phyloP scores from a whole-genome alignment of 2,888 invertebrate genomes.

The Crematogaster levior region DNA sequence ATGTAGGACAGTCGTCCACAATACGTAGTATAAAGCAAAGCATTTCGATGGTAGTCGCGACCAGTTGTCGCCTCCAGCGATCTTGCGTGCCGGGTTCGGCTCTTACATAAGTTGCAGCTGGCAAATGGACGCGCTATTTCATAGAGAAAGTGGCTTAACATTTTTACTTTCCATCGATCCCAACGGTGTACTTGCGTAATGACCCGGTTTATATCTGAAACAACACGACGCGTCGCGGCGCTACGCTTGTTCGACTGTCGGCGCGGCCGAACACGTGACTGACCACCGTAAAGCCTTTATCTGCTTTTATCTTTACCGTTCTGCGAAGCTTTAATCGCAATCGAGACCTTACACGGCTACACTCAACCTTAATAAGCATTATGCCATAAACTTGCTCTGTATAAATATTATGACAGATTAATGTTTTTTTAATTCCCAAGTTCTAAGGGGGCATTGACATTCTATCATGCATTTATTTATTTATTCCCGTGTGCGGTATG shows the following conservation, averaged over 20 bases:
- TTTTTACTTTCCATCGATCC: slow-evolving; percentile 83
- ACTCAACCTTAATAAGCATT: slow-evolving; percentile 11
- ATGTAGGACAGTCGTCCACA: slow-evolving; percentile 6
- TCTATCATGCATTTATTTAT: not conserved
- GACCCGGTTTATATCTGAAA: slow-evolving; percentile 75
- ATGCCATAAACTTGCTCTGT: not conserved
- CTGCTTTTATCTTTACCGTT: not conserved
- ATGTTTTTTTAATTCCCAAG: not conserved
- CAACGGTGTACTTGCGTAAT: slow-evolving; percentile 74
- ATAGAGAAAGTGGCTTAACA: slow-evolving; percentile 85
- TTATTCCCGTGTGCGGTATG: not conserved
- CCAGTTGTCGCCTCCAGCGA: slow-evolving; percentile 53
- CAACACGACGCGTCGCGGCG: slow-evolving; percentile 64
- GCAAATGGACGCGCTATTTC: slow-evolving; percentile 82
- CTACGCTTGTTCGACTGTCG: slow-evolving; percentile 57
- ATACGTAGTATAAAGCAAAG: not conserved
- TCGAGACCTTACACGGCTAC: not conserved
- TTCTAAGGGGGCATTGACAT: not conserved
- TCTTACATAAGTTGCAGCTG: slow-evolving; percentile 81
- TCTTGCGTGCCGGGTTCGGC: slow-evolving; percentile 74
- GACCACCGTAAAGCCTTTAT: not conserved
- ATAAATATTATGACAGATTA: not conserved
- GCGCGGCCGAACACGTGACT: slow-evolving; percentile 11
- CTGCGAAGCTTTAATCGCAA: not conserved
- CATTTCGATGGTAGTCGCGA: slow-evolving; percentile 30